Conservation (phyloP, 1,140 invertebrate genomes). For the Pogonognathellus flavescens region DNA sequence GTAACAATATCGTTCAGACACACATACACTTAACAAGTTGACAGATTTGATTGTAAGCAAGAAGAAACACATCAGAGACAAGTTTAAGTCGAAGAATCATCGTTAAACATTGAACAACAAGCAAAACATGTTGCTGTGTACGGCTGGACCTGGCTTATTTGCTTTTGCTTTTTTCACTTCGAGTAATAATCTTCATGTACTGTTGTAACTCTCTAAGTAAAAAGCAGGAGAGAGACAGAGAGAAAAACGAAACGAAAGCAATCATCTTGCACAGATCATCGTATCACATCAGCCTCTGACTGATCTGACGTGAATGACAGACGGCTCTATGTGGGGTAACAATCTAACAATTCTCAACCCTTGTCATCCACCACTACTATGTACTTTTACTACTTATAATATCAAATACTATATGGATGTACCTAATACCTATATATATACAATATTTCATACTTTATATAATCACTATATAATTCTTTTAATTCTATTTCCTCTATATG, state of each 20-base stretch:
- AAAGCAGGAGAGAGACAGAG: neutral
- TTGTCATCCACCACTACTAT: neutral
- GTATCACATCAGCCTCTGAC: conserved; percentile 32
- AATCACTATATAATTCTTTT: neutral
- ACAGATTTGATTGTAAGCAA: conserved; percentile 12
- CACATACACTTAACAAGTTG: neutral
- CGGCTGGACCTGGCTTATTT: neutral
- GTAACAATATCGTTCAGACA: neutral
- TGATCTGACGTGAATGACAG: conserved; percentile 37
- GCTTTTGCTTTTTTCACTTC: neutral
- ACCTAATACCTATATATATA: too few species aligned
- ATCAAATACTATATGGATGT: neutral
- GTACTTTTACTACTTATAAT: neutral
- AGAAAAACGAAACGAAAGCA: conserved; percentile 3
- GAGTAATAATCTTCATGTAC: neutral
- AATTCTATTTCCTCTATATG: conserved; percentile 4
- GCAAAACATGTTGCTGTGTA: neutral
- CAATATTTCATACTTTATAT: too few species aligned
- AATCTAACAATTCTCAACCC: conserved; percentile 43
- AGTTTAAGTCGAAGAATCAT: neutral
- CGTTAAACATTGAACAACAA: neutral
- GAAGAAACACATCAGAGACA: neutral
- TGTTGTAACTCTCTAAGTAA: neutral
- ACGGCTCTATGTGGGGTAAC: conserved; percentile 42
- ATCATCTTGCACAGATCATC: conserved; percentile 44